phyloP scores from a whole-genome alignment of 2,113 vertebrate species.

The Podarcis cretensis region DNA sequence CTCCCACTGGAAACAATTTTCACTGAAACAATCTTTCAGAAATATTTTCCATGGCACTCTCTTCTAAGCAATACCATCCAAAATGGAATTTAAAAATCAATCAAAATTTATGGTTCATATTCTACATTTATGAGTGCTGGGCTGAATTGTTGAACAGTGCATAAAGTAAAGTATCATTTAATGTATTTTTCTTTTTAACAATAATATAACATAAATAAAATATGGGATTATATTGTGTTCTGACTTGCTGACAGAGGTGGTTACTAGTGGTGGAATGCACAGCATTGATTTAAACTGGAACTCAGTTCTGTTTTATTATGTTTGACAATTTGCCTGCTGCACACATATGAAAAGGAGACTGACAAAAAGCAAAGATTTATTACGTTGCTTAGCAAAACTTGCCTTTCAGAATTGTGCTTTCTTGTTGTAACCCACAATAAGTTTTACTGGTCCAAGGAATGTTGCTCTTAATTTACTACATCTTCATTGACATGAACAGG shows the following conservation, averaged over 20 bases:
- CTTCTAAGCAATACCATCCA: slow-evolving; percentile 52
- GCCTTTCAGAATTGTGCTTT: slow-evolving; percentile 22
- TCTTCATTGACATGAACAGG: neutral
- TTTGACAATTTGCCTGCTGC: slow-evolving; percentile 18
- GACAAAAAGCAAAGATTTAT: neutral
- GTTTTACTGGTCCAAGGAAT: slow-evolving; percentile 25
- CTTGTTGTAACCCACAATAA: slow-evolving; percentile 15
- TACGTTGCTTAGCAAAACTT: slow-evolving; percentile 15
- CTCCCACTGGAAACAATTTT: slow-evolving; percentile 50
- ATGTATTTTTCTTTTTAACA: slow-evolving; percentile 50
- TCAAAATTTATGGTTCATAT: slow-evolving; percentile 59
- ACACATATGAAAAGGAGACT: slow-evolving; percentile 13
- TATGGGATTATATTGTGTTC: slow-evolving; percentile 43
- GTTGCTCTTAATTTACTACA: neutral
- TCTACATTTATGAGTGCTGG: slow-evolving; percentile 56
- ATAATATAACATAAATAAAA: slow-evolving; percentile 59
- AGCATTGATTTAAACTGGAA: slow-evolving; percentile 13
- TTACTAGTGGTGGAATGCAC: slow-evolving; percentile 20
- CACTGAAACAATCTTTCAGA: slow-evolving; percentile 56
- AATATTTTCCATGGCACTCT: slow-evolving; percentile 52
- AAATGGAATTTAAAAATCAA: slow-evolving; percentile 61
- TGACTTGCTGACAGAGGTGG: slow-evolving; percentile 27
- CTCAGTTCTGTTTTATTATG: neutral
- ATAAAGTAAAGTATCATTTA: slow-evolving; percentile 65
- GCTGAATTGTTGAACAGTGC: slow-evolving; percentile 50